Conservation (phyloP, 2,888 invertebrate species). For the Folsomia manolachei region DNA sequence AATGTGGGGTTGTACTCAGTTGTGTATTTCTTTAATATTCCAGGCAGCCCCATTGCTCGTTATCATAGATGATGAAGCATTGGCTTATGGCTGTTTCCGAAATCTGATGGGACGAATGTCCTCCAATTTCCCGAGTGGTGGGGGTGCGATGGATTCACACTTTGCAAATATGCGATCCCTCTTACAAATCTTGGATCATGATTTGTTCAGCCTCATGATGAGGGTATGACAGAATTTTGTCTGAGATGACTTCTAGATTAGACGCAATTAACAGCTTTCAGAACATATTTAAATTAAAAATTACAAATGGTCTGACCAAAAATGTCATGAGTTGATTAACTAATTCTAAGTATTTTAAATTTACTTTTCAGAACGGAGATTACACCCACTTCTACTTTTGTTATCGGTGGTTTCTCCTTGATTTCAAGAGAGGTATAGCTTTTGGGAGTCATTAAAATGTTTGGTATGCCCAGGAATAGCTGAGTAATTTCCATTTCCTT, state of each 20-base stretch:
- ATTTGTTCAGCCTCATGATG: conserved; percentile 94
- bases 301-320: too few relatives aligned
- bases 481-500: not conserved
- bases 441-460: not conserved
- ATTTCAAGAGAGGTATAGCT: conserved; percentile 76
- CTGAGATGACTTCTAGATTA: too few relatives aligned
- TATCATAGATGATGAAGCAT: conserved; percentile 85
- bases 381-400: conserved; percentile 97
- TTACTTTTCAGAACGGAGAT: conserved; percentile 92
- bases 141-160: conserved; percentile 91
- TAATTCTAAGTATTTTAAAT: too few relatives aligned
- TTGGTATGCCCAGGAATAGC: not conserved
- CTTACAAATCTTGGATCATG: conserved; percentile 80
- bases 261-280: too few relatives aligned
- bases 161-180: conserved; percentile 77
- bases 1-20: too few relatives aligned
- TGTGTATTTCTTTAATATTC: too few relatives aligned
- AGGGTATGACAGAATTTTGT: too few relatives aligned
- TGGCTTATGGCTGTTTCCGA: conserved; percentile 87
- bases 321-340: too few relatives aligned
- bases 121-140: conserved; percentile 85
- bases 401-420: conserved; percentile 94
- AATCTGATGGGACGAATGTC: conserved; percentile 85
- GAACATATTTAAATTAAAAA: too few relatives aligned
- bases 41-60: conserved; percentile 87